These are phyloP conservation scores for Cladopsammia gracilis DNA, from an alignment of 64 coral and sea anemone genomes.

Conservation along the genomic window DNA sequence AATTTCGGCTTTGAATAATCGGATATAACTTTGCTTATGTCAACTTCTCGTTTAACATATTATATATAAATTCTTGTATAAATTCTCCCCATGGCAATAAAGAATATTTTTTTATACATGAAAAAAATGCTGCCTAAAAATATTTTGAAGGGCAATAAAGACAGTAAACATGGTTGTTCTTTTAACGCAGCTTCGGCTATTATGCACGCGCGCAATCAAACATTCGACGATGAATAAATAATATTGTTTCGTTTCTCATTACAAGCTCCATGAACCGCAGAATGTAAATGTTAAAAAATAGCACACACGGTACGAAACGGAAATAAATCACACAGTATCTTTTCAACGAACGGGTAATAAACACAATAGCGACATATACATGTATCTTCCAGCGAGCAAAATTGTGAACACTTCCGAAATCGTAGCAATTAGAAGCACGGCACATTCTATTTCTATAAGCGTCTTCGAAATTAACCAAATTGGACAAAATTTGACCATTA, in stretches of 20 bases:
- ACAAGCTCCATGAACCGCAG: too few species aligned
- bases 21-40: not conserved
- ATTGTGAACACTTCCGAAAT: not conserved
- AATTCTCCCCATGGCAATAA: too few species aligned
- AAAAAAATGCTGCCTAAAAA: too few species aligned
- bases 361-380: not conserved
- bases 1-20: not conserved
- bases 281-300: too few species aligned
- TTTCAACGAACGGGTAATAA: not conserved
- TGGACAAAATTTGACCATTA: not conserved
- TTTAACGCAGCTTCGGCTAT: too few species aligned
- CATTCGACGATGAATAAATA: not conserved
- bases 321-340: not conserved
- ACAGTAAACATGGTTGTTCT: too few species aligned
- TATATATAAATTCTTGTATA: too few species aligned
- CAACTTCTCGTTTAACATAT: not conserved
- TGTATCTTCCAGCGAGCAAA: not conserved
- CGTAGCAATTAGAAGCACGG: not conserved
- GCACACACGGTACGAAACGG: not conserved
- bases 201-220: not conserved
- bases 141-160: too few species aligned
- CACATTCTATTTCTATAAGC: not conserved
- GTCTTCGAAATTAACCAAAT: not conserved
- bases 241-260: too few species aligned
- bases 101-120: too few species aligned